phyloP scores from a whole-genome alignment of 2,888 invertebrate species.

The Mesoligia furuncula region DNA sequence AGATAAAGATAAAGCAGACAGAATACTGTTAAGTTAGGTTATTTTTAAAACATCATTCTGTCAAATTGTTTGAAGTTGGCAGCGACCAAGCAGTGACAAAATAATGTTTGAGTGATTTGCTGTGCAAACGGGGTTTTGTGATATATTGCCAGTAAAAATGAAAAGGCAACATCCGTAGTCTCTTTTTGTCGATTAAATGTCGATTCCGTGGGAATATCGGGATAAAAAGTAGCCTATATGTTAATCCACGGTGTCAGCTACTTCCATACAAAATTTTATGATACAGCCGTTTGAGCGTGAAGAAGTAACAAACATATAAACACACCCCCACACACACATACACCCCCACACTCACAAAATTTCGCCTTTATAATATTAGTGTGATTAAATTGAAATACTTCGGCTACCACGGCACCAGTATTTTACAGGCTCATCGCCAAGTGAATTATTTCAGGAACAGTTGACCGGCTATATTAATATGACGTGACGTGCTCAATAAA shows the following conservation, averaged over 20 bases:
- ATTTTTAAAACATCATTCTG: not conserved
- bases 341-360: too few species aligned
- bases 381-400: not conserved
- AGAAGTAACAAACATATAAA: too few species aligned
- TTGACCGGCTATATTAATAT: conserved; percentile 26
- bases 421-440: conserved; percentile 1
- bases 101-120: not conserved
- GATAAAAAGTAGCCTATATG: too few species aligned
- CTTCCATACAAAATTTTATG: too few species aligned
- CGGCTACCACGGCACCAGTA: not conserved
- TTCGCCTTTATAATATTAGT: too few species aligned
- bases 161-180: not conserved
- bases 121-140: too few species aligned
- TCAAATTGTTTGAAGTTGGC: not conserved
- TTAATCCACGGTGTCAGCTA: too few species aligned
- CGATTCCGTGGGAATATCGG: too few species aligned
- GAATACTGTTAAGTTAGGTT: not conserved
- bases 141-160: not conserved
- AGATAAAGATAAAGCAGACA: not conserved
- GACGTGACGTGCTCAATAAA: conserved; percentile 29
- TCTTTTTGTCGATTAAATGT: too few species aligned
- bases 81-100: not conserved
- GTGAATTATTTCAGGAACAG: conserved; percentile 23
- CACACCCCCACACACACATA: too few species aligned
- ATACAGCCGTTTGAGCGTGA: too few species aligned